These are phyloP conservation scores for Antheraea pernyi DNA, from an alignment of 1,140 invertebrate species.

Conservation along the genomic window DNA sequence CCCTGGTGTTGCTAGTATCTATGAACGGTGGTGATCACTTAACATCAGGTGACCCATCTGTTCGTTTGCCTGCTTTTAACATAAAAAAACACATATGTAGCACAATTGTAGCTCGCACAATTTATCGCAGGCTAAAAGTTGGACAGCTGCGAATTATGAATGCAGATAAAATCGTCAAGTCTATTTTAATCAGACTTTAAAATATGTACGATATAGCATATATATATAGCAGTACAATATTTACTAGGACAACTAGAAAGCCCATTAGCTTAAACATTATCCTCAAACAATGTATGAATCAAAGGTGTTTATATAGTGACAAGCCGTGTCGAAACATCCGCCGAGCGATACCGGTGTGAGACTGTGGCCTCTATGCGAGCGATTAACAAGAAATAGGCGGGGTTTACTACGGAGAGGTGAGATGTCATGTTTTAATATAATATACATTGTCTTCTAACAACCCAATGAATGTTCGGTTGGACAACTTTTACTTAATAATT, in stretches of 20 bases:
- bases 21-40: neutral
- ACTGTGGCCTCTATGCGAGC: slow-evolving; percentile 22
- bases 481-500: neutral
- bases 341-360: slow-evolving; percentile 26
- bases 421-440: neutral
- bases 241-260: slow-evolving; percentile 22
- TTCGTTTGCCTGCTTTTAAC: too few species aligned
- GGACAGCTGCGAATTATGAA: too few species aligned
- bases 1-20: neutral
- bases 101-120: too few species aligned
- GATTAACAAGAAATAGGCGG: slow-evolving; percentile 32
- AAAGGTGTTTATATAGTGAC: slow-evolving; percentile 48
- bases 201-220: too few species aligned
- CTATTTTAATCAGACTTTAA: neutral
- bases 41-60: too few species aligned
- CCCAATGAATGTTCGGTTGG: neutral
- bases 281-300: slow-evolving; percentile 48
- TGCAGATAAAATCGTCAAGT: too few species aligned
- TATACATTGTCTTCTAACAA: neutral
- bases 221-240: neutral
- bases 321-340: slow-evolving; percentile 52
- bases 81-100: too few species aligned
- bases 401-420: neutral
- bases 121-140: too few species aligned
- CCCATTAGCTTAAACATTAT: slow-evolving; percentile 46